These are phyloP conservation scores for Lepidocyrtinus sp. DNA, from an alignment of 2,888 invertebrate genomes.

Conservation along the genomic window DNA sequence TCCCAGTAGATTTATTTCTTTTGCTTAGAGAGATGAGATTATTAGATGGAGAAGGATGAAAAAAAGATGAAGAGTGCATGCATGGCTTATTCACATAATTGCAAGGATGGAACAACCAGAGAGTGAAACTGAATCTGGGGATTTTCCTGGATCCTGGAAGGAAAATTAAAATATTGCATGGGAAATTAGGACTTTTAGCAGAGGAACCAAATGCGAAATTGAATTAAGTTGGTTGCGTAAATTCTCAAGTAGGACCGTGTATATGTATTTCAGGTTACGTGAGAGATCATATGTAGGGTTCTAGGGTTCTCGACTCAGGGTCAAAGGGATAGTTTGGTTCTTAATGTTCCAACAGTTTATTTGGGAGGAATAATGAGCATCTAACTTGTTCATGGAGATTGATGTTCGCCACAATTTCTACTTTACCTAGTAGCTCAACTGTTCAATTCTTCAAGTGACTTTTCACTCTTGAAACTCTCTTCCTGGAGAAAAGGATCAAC, in stretches of 20 bases:
- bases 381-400: neutral
- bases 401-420: conserved; percentile 10
- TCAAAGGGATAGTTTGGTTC: neutral
- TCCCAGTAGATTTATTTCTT: conserved; percentile 16
- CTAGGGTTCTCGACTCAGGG: no score
- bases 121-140: neutral
- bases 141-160: neutral
- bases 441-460: no score
- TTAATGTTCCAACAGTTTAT: neutral
- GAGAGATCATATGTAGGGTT: conserved; percentile 2
- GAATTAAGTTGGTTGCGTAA: conserved; percentile 3
- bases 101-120: neutral
- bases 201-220: neutral
- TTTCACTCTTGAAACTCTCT: neutral
- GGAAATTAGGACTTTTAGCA: neutral
- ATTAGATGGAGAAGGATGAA: neutral
- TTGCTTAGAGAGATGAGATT: neutral
- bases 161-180: conserved; percentile 20
- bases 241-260: no score
- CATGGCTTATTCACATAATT: conserved; percentile 4
- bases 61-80: neutral
- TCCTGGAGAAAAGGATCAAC: conserved; percentile 9
- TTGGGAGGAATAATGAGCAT: conserved; percentile 13
- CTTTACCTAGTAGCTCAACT: no score
- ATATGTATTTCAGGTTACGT: no score